Evolutionary conservation across 2,113 vertebrate species (phyloP).

Genomic region (Urocolius indicus): DNA sequence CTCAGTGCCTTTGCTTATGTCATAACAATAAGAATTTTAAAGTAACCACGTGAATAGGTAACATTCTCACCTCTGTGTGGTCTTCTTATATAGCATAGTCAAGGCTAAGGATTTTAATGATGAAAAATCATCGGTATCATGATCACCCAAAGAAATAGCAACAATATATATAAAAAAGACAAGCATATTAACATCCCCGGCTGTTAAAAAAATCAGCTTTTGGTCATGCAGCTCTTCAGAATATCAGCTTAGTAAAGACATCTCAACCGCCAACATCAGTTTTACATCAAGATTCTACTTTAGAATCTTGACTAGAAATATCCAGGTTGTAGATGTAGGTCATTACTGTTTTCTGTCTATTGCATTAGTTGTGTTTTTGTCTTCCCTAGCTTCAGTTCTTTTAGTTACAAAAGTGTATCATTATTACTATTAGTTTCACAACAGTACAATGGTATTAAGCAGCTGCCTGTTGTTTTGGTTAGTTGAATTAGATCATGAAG

Average conservation of each 20-base stretch:
- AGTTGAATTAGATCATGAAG: not conserved
- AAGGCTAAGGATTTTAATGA: not conserved
- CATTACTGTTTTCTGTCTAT: not conserved
- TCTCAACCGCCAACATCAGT: not conserved
- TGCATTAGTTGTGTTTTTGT: not conserved
- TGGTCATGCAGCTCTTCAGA: not conserved
- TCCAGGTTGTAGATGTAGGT: not conserved
- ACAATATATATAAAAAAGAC: not conserved
- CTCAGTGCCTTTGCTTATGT: not conserved
- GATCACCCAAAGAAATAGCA: not conserved
- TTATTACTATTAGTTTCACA: not conserved
- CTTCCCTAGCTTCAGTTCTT: not conserved
- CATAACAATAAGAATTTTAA: not conserved
- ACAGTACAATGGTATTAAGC: not conserved
- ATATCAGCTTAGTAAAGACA: not conserved
- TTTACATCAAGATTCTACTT: not conserved
- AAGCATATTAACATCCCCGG: not conserved
- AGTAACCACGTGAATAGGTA: not conserved
- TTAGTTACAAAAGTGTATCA: not conserved
- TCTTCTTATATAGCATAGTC: not conserved
- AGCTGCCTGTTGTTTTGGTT: not conserved
- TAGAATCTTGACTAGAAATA: not conserved
- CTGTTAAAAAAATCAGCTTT: not conserved
- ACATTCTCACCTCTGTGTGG: not conserved
- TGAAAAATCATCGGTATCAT: not conserved